Conservation (phyloP, 2,113 vertebrate species). For the Cebus imitator region DNA sequence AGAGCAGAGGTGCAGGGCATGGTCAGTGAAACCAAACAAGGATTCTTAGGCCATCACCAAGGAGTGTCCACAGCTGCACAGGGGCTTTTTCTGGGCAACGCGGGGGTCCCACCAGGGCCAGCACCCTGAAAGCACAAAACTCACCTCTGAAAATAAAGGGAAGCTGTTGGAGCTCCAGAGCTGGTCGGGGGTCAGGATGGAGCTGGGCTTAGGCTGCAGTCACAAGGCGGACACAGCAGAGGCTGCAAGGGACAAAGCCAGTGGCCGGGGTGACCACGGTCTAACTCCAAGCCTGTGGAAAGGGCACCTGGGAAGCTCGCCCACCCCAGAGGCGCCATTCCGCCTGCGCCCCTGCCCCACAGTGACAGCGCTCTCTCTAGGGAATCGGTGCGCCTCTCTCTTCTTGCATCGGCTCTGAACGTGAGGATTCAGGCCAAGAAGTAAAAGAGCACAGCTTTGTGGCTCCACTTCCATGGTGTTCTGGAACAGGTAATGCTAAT, state of each 20-base stretch:
- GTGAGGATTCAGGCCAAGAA: background rate
- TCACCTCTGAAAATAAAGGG: background rate
- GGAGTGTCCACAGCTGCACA: fast-evolving
- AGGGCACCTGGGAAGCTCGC: fast-evolving
- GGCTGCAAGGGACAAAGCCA: background rate
- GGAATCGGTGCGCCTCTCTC: background rate
- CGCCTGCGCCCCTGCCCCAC: background rate
- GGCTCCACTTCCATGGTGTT: background rate
- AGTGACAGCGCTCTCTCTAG: background rate
- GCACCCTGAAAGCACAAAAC: background rate
- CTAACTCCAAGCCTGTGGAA: background rate
- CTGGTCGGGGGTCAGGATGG: background rate
- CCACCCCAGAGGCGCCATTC: fast-evolving
- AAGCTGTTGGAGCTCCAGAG: fast-evolving
- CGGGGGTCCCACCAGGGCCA: no score
- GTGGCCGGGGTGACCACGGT: fast-evolving
- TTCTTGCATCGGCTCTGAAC: background rate
- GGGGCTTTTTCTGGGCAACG: background rate
- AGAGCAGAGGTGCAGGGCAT: background rate
- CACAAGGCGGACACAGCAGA: fast-evolving
- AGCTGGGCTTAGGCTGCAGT: background rate
- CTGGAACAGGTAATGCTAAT: background rate
- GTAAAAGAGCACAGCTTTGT: background rate
- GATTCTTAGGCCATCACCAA: no score
- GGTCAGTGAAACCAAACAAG: background rate